Evolutionary conservation across 53 echinoderm and acorn worm genomes (phyloP), one percentile per base, ranked within the genome.

Genomic region (Pentamera pediparva): DNA sequence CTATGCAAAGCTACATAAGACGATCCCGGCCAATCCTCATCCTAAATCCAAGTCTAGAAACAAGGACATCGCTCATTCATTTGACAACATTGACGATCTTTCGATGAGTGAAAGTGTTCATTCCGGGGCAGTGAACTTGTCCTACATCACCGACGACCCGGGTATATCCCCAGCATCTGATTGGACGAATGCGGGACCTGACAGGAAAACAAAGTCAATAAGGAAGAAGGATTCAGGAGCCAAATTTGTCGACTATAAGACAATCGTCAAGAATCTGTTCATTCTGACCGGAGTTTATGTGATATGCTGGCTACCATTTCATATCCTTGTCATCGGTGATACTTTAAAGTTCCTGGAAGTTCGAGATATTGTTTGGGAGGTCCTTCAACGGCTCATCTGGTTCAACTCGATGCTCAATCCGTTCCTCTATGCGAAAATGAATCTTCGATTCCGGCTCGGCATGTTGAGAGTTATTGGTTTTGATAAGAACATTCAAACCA

Each of bases 371-470:
- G 56, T 50, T 2, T 81, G 81, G 78, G 79, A 85, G 54, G 70
- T 89, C 4, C 73, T 85, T 6, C 81, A 78, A 17, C 49, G 81
- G 32, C 25, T 85, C 11, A 70, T 81, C 21, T 89, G 89, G 89
- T 85, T 85, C 39, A 89, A 85, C 62, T 89, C 85, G 12, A 82
- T 85, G 6, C 33, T 85, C 11, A 89, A 89, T 54, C 89, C 89
- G 35, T 81, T 81, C 43, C 74, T 89, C 11, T 89, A 89, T 54
- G 89, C 89, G 2, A 52, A 85, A 38, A 73, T 81, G 27, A 78
- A 72, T 32, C 59, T 74, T 0, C 65, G 75, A 13, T 84, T 81
- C 35, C 78, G 85, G 36, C 34, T 63, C 13, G 85, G 85, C 18
- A 85, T 89, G 32, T 60, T 71, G 39, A 76, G 70, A 17, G 29